Evolutionary conservation across 2,888 invertebrate genomes (phyloP), one percentile per base, ranked within the genome.

Genomic region (Heteromurus nitidus): DNA sequence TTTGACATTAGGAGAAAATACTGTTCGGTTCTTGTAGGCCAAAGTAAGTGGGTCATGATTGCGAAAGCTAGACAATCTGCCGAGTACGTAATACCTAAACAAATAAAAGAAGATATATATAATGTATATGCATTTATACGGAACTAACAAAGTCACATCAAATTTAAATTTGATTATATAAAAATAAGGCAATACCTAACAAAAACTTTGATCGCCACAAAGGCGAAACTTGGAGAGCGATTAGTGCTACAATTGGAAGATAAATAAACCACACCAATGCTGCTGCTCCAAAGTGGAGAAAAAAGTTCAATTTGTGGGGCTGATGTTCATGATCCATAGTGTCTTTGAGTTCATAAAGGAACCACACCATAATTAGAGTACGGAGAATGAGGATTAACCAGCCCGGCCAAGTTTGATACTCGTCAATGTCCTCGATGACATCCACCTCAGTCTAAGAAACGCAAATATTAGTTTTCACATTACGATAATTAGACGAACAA

Each of bases 261-360:
- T 99, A 98, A 87, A 98, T 96, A 89, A 99, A 98, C 99, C 99
- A 99, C 13, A 99, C 98, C 47, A 99, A 92, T 88, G 97, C 97
- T 18, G 98, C 98, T 16, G 98, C 98, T 73, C 98, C 99, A 89
- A 98, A 96, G 89, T 99, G 98, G 67, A 98, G 92, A 75, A 98
- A 92, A 90, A 99, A 99, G 89, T 97, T 95, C 42, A 97, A 91
- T 89, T 97, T 96, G 87, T 94, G 93, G 74, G 92, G 93, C 88
- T 94, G 94, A 89, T 94, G 93, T 88, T 95, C 95, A 87, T 94
- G 93, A 84, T 93, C 91, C 83, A 84, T 85, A 18, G 85, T 86
- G 62, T 87, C 84, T 7, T 86, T 85, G 20, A 87, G 77, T 86
- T 91, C 91, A 74, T 93, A 91, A 31, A 97, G 91, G 89, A 97